Base-by-base conservation (phyloP, 2,113 vertebrate species). In the Ploceus nigricollis region DNA sequence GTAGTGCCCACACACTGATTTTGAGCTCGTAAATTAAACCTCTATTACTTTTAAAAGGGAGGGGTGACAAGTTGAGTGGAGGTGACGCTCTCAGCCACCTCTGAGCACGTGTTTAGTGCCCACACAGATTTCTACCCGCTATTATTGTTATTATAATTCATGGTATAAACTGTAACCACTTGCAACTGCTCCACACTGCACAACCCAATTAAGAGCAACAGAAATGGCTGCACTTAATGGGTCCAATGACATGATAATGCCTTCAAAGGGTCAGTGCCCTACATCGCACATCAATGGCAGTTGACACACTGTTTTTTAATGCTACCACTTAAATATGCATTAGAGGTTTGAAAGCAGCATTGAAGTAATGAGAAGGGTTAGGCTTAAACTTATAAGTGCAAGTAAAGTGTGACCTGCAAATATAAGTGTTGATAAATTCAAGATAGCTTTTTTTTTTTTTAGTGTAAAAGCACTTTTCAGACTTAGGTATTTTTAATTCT, bases 241-340 rank as follows among this genome's bases (percentile, higher is more conserved):
- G 91, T 87, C 92, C 97, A 89, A 83, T 65, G 96, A 97, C 96
- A 97, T 90, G 96, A 93, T 96, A 97, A 97, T 95, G 82, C 31
- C 80, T 97, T 94, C 92, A 39, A 92, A 93, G 95, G 94, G 95
- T 95, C 97, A 97, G 54, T 85, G 96, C 95, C 96, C 96, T 97
- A 96, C 97, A 97, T 94, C 45, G 42, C 96, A 96, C 96, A 97
- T 96, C 96, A 97, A 94, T 94, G 96, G 95, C 82, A 85, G 93
- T 94, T 94, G 96, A 94, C 96, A 97, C 93, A 82, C 88, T 89
- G 89, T 89, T 97, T 96, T 97, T 97, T 96, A 96, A 96, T 96
- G 96, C 89, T 92, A 89, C 92, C 95, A 93, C 93, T 97, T 97
- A 97, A 97, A 97, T 96, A 97, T 97, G 97, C 92, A 97, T 97